Conservation (phyloP, 2,888 invertebrate genomes). For the Heliothis peltigera region DNA sequence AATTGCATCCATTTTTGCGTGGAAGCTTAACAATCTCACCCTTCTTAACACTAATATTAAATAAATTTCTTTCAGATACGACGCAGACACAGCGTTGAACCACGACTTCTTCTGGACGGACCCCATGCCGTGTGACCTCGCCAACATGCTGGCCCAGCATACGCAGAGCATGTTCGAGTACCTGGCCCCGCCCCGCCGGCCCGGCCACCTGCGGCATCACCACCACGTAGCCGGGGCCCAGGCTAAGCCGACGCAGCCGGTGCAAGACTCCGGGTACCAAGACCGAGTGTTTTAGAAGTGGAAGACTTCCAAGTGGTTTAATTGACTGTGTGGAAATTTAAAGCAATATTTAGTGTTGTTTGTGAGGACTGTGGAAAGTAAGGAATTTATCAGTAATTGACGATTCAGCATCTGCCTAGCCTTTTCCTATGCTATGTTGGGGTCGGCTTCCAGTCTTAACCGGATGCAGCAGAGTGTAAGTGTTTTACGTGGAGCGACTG, state of each 20-base stretch:
- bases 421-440: too few relatives aligned
- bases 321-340: not conserved
- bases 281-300: constrained; percentile 93
- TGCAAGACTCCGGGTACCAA: constrained; percentile 95
- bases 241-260: constrained; percentile 85
- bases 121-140: constrained; percentile 97
- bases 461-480: too few relatives aligned
- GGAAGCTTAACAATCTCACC: too few relatives aligned
- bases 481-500: too few relatives aligned
- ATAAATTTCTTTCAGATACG: constrained; percentile 82
- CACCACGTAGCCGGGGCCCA: constrained; percentile 89
- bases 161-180: constrained; percentile 98
- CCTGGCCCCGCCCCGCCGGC: constrained; percentile 92
- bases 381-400: too few relatives aligned
- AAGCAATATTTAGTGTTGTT: constrained; percentile 19
- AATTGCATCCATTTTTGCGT: too few relatives aligned
- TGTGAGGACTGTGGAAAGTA: not conserved
- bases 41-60: too few relatives aligned
- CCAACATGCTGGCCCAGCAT: constrained; percentile 97
- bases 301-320: constrained; percentile 4
- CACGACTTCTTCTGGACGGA: constrained; percentile 99
- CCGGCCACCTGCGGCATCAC: constrained; percentile 92
- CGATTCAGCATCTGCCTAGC: too few relatives aligned
- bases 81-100: constrained; percentile 97
- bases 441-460: too few relatives aligned